Conservation (phyloP, 2,113 vertebrate species). For the Patagioenas fasciata region DNA sequence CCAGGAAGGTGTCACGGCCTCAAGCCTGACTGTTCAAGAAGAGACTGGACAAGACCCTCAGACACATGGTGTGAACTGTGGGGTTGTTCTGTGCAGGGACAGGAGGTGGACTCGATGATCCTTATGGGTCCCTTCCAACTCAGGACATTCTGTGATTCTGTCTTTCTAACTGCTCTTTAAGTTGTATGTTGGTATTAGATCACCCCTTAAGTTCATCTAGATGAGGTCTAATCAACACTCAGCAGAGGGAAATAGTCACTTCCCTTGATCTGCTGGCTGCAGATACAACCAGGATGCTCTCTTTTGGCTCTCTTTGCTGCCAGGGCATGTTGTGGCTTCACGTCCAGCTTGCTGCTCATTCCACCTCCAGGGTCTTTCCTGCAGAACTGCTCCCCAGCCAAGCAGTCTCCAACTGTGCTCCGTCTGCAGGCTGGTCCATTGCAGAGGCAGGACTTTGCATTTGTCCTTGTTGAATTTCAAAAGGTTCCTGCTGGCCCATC, state of each 20-base stretch:
- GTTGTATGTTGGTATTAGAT: not conserved
- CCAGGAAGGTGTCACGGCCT: too few relatives aligned
- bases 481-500: not conserved
- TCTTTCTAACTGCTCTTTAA: not conserved
- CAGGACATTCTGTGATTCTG: too few relatives aligned
- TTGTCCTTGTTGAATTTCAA: not conserved
- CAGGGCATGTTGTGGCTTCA: not conserved
- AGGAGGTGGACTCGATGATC: too few relatives aligned
- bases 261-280: not conserved
- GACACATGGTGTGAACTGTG: too few relatives aligned
- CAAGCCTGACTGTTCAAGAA: too few relatives aligned
- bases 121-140: too few relatives aligned
- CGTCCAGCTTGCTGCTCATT: not conserved
- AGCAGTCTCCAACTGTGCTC: not conserved
- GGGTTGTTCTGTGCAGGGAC: too few relatives aligned
- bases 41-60: too few relatives aligned
- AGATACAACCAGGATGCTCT: not conserved
- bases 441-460: not conserved
- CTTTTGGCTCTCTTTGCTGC: not conserved
- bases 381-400: not conserved
- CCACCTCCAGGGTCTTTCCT: not conserved
- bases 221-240: not conserved
- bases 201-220: not conserved
- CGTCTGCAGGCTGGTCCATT: not conserved
- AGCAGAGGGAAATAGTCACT: not conserved